These are phyloP conservation scores for Ecliptopera silaceata DNA, from an alignment of 2,888 invertebrate genomes.

Conservation along the genomic window DNA sequence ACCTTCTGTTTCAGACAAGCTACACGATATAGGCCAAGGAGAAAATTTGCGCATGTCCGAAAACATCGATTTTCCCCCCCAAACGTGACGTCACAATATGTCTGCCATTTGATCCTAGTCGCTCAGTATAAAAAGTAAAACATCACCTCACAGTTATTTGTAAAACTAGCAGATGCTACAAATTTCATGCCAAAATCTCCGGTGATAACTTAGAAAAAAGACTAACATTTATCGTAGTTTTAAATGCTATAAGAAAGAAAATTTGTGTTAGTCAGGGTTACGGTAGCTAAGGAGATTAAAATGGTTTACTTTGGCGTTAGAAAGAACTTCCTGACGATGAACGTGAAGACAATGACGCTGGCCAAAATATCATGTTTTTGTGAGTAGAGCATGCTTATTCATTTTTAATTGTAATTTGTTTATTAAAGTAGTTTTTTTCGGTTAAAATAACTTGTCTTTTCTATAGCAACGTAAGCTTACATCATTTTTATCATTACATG, in stretches of 20 bases:
- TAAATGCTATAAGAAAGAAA: conserved; percentile 47
- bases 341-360: conserved; percentile 52
- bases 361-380: conserved; percentile 68
- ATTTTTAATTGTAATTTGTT: too few species aligned
- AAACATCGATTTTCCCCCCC: conserved; percentile 66
- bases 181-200: conserved; percentile 46
- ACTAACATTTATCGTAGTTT: conserved; percentile 31
- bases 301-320: conserved; percentile 57
- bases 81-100: conserved; percentile 78
- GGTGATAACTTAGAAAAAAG: conserved; percentile 44
- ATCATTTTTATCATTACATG: too few species aligned
- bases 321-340: conserved; percentile 54
- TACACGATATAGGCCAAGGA: conserved; percentile 70
- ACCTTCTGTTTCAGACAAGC: conserved; percentile 58
- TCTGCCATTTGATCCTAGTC: conserved; percentile 55
- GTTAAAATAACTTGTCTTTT: too few species aligned
- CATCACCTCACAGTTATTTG: conserved; percentile 52
- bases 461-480: too few species aligned
- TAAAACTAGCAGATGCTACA: conserved; percentile 55
- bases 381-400: too few species aligned
- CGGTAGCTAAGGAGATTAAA: conserved; percentile 60
- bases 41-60: conserved; percentile 68
- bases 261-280: conserved; percentile 46
- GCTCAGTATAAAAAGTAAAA: conserved; percentile 71
- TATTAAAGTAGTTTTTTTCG: too few species aligned